phyloP scores from a whole-genome alignment of 2,888 invertebrate species.

The Amiota mariae region DNA sequence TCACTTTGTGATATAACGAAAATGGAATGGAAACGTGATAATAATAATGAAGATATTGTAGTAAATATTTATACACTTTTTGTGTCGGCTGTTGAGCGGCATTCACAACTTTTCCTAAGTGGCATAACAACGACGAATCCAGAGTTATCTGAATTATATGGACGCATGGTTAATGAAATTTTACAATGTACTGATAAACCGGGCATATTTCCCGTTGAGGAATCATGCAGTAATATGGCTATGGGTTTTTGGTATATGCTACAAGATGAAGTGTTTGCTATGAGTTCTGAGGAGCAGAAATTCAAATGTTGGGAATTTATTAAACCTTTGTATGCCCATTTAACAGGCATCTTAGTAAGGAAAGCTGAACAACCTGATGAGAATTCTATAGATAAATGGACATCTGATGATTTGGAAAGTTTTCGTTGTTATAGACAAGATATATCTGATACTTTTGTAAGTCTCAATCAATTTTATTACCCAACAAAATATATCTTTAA shows the following conservation, averaged over 20 bases:
- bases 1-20: slow-evolving; percentile 76
- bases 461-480: slow-evolving; percentile 45
- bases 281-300: slow-evolving; percentile 65
- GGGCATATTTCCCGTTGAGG: slow-evolving; percentile 91
- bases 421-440: slow-evolving; percentile 91
- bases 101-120: slow-evolving; percentile 75
- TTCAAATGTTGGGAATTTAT: slow-evolving; percentile 75
- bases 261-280: slow-evolving; percentile 76
- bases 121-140: slow-evolving; percentile 70
- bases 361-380: slow-evolving; percentile 86
- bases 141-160: slow-evolving; percentile 76
- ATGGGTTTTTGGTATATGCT: slow-evolving; percentile 94
- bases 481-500: neutral
- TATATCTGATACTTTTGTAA: slow-evolving; percentile 86
- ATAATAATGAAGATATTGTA: slow-evolving; percentile 78
- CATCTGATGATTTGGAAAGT: slow-evolving; percentile 87
- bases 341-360: slow-evolving; percentile 83
- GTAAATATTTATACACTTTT: slow-evolving; percentile 80
- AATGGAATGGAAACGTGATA: slow-evolving; percentile 74
- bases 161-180: slow-evolving; percentile 81
- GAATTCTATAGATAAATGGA: slow-evolving; percentile 77
- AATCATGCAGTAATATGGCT: slow-evolving; percentile 87
- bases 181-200: slow-evolving; percentile 85
- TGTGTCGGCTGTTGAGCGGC: slow-evolving; percentile 82
- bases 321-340: slow-evolving; percentile 84